Evolutionary conservation across 2,797 vertebrate genomes (phyloP), one percentile per base, ranked within the genome.

Genomic region (Orestias chungarensis): DNA sequence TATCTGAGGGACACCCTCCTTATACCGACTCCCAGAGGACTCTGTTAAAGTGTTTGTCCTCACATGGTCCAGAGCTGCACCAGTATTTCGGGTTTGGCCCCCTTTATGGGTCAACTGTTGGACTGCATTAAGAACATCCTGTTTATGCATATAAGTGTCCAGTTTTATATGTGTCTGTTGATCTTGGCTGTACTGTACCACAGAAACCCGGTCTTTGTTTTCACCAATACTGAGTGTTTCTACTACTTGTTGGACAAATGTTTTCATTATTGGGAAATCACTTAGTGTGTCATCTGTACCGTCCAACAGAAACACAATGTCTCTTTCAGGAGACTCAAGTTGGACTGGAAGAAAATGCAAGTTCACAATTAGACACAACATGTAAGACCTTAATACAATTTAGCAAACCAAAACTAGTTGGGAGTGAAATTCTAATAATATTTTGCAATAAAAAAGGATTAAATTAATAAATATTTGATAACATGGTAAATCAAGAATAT

Each of bases 131-230:
- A 94, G 91, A 40, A 98, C 93, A 67, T 96, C 95, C 0, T 94
- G 91, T 84, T 95, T 96, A 77, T 94, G 95, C 57, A 90, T 91
- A 79, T 96, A 91, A 10, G 93, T 93, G 0, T 96, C 96, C 71
- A 98, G 90, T 74, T 89, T 90, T 77, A 97, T 97, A 84, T 97
- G 93, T 65, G 93, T 94, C 0, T 82, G 88, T 71, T 94, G 88
- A 14, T 95, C 93, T 29, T 90, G 93, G 0, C 96, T 96, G 87
- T 96, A 97, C 88, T 98, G 96, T 65, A 98, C 93, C 78, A 98
- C 95, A 0, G 96, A 94, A 33, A 98, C 90, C 57, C 93, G 91
- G 54, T 96, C 96, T 73, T 90, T 92, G 78, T 95, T 95, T 6
- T 95, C 94, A 78, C 93, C 95, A 88, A 98, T 90, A 0, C 87